Base-by-base conservation (phyloP, 2,888 invertebrate species). In the Boloria selene region DNA sequence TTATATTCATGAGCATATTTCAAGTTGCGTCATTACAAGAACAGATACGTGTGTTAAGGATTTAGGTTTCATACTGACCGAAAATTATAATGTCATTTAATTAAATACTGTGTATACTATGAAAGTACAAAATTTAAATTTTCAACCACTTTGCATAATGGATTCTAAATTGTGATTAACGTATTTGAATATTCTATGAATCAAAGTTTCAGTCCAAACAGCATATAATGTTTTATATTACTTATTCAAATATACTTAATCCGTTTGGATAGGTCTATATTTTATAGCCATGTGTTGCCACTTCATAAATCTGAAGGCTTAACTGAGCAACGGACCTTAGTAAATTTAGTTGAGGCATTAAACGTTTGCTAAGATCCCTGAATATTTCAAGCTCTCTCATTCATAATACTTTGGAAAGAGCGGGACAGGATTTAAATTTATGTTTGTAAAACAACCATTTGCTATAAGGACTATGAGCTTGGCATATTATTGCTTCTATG, bases 281-380 rank as follows among this genome's bases (percentile, higher is more conserved):
- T 68, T 67, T 64, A 72, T 58, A 71, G 63, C 62, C 74, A 74
- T 61, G 69, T 74, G 74, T 70, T 72, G 70, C 73, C 70, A 68
- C 65, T 65, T 61, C 69, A 75, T 75, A 74, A 73, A 73, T 72
- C 68, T 69, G 60, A 61, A 62, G 56, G 65, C 67, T 71, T 67
- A 65, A 47, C 55, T n/a, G 64, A 68, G 70, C 58, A 69, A 70
- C 62, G 65, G 67, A 67, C 68, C 72, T 71, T 67, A 69, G 67
- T 69, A 65, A 71, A 64, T 65, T 70, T 63, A 67, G 66, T 69
- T 61, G 65, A 51, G 60, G 61, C 68, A 68, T 68, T 67, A 72
- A 60, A 49, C 64, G 38, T 62, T 65, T 60, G 65, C 65, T 63
- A 50, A 56, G 65, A 67, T 67, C 67, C 67, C 60, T 70, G 67